These are phyloP conservation scores for Danio choprae DNA, from an alignment of 2,797 vertebrate genomes.

Conservation along the genomic window DNA sequence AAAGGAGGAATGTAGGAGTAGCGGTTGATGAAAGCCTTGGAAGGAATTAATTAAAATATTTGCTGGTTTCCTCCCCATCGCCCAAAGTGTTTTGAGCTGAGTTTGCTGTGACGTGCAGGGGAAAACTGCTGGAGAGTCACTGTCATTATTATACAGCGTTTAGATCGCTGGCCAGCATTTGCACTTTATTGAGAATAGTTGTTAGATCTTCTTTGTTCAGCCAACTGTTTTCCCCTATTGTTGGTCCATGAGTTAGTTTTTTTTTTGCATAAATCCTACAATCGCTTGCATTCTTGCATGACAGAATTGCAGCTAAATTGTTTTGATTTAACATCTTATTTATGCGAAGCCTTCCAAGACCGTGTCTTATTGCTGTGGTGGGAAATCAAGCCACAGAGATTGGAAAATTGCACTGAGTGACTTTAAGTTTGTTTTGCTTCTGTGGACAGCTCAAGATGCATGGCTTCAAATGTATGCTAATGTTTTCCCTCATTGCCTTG, in stretches of 20 bases:
- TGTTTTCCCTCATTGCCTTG: conserved; percentile 4
- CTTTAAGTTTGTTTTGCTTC: conserved; percentile 38
- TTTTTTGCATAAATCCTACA: background rate
- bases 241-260: background rate
- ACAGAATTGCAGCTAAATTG: conserved; percentile 12
- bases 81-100: conserved; percentile 51
- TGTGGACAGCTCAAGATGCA: conserved; percentile 19
- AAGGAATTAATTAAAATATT: conserved; percentile 66
- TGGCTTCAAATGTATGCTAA: conserved; percentile 28
- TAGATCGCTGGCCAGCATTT: conserved; percentile 66
- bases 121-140: conserved; percentile 72
- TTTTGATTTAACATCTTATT: conserved; percentile 18
- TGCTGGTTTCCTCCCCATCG: conserved; percentile 60
- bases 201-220: conserved; percentile 59
- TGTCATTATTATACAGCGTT: conserved; percentile 73
- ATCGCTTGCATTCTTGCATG: background rate
- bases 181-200: conserved; percentile 68
- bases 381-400: conserved; percentile 22
- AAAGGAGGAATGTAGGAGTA: conserved; percentile 20
- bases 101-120: conserved; percentile 76
- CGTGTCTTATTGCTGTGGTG: background rate
- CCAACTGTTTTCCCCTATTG: background rate
- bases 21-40: conserved; percentile 48
- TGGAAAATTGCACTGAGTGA: conserved; percentile 32
- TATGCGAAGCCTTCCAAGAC: conserved; percentile 20